A percentile compares a stretch with the other conserved stretches of the same genome.
phyloP scores from a whole-genome alignment of 2,888 invertebrate genomes.

The Synergus umbraculus region DNA sequence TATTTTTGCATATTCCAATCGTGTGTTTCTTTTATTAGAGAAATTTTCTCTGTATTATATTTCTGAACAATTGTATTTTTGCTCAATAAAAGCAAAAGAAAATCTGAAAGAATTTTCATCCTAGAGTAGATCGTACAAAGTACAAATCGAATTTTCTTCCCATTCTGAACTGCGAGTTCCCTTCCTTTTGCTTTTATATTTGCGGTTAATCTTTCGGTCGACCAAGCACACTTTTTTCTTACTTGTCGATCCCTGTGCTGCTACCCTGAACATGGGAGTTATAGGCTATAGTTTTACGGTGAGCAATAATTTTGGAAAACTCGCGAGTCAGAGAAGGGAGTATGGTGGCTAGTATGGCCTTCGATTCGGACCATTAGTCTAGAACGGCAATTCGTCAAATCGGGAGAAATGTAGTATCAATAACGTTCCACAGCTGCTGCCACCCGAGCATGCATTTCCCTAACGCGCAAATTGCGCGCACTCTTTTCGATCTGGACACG shows the following conservation, averaged over 20 bases:
- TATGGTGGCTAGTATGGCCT: conserved; percentile 54
- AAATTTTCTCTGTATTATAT: too few relatives aligned
- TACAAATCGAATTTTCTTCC: background rate
- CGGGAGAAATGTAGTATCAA: conserved; percentile 77
- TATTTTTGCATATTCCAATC: too few relatives aligned
- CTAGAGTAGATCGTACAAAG: background rate
- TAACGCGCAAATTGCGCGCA: conserved; percentile 69
- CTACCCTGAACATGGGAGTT: conserved; percentile 54
- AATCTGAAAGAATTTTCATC: background rate
- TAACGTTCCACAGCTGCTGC: conserved; percentile 76
- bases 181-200: conserved; percentile 25
- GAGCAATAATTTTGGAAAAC: conserved; percentile 63
- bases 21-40: too few relatives aligned
- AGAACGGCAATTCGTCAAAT: conserved; percentile 76
- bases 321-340: conserved; percentile 50
- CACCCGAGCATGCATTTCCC: conserved; percentile 74
- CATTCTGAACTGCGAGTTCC: background rate
- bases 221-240: conserved; percentile 41
- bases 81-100: too few relatives aligned
- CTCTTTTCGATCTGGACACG: conserved; percentile 54
- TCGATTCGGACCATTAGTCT: conserved; percentile 75
- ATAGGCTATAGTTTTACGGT: conserved; percentile 70
- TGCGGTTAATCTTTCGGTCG: conserved; percentile 46
- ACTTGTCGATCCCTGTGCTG: background rate
- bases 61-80: too few relatives aligned